phyloP scores from a whole-genome alignment of 2,888 invertebrate species.

The Imbricaverruca yamaguchii region DNA sequence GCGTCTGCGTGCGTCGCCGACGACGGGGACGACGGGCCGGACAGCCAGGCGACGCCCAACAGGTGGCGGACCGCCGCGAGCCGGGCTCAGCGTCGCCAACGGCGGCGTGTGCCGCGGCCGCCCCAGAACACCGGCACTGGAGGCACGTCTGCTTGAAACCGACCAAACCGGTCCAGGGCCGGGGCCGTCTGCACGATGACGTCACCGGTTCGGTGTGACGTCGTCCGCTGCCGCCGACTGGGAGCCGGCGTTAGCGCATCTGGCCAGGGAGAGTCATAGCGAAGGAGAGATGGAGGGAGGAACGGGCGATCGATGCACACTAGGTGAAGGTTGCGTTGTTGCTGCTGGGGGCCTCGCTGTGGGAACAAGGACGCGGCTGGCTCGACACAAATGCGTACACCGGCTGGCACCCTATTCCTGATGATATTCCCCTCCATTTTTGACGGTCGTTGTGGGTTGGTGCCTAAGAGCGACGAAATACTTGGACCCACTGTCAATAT shows the following conservation, averaged over 20 bases:
- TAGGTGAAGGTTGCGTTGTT: neutral
- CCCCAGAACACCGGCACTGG: neutral
- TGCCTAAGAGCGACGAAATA: too few relatives aligned
- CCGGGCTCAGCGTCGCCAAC: too few relatives aligned
- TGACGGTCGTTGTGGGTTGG: too few relatives aligned
- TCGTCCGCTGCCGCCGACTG: neutral
- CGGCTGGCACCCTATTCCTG: too few relatives aligned
- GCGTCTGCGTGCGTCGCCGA: neutral
- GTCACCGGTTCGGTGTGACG: neutral
- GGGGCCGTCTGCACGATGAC: neutral
- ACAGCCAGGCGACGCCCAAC: neutral
- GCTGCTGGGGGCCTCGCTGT: too few relatives aligned
- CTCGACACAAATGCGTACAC: too few relatives aligned
- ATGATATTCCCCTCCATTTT: too few relatives aligned
- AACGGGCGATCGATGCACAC: neutral
- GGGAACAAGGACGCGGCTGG: too few relatives aligned
- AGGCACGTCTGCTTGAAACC: conserved; percentile 1
- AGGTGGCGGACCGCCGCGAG: neutral
- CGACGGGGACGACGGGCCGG: neutral
- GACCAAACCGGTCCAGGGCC: neutral
- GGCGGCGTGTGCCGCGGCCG: too few relatives aligned
- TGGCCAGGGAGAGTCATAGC: neutral
- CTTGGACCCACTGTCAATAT: too few relatives aligned
- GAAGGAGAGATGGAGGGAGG: neutral
- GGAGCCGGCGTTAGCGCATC: too few relatives aligned